Conservation (phyloP, 2,888 invertebrate genomes). For the Netelia inedita region DNA sequence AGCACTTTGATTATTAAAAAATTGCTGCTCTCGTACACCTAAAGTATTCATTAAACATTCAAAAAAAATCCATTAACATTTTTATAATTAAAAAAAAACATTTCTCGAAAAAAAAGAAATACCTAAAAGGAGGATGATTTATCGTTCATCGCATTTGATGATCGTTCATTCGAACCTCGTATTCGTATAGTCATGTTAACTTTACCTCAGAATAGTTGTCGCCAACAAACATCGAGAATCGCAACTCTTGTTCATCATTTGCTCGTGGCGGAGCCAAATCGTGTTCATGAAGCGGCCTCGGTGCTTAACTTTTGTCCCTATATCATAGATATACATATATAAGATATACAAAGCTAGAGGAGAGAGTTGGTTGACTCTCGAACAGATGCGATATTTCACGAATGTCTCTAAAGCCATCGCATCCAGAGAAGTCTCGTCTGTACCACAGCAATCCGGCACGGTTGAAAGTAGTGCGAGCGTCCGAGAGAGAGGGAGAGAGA, state of each 20-base stretch:
- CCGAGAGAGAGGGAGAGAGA: not conserved
- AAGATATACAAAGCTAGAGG: slow-evolving; percentile 41
- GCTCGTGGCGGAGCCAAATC: slow-evolving; percentile 61
- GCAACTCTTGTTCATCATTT: slow-evolving; percentile 55
- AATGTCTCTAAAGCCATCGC: slow-evolving; percentile 49
- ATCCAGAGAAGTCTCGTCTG: slow-evolving; percentile 48
- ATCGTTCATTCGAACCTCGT: not conserved
- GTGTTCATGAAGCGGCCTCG: slow-evolving; percentile 75
- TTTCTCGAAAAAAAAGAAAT: too few species aligned
- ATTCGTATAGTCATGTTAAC: not conserved
- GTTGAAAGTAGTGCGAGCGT: not conserved
- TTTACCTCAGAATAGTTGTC: slow-evolving; percentile 11
- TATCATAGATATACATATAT: slow-evolving; percentile 13
- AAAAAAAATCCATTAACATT: too few species aligned
- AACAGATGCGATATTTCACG: slow-evolving; percentile 76
- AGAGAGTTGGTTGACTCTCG: slow-evolving; percentile 73
- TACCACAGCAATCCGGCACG: slow-evolving; percentile 38
- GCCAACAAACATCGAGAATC: slow-evolving; percentile 33
- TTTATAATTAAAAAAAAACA: too few species aligned
- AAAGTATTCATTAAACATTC: too few species aligned
- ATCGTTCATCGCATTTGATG: not conserved
- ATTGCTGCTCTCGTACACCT: too few species aligned
- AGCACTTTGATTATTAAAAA: too few species aligned
- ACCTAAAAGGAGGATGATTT: too few species aligned
- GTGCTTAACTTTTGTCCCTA: slow-evolving; percentile 74